Evolutionary conservation across 2,113 vertebrate species (phyloP).

Genomic region (Rhinopomastus cyanomelas): DNA sequence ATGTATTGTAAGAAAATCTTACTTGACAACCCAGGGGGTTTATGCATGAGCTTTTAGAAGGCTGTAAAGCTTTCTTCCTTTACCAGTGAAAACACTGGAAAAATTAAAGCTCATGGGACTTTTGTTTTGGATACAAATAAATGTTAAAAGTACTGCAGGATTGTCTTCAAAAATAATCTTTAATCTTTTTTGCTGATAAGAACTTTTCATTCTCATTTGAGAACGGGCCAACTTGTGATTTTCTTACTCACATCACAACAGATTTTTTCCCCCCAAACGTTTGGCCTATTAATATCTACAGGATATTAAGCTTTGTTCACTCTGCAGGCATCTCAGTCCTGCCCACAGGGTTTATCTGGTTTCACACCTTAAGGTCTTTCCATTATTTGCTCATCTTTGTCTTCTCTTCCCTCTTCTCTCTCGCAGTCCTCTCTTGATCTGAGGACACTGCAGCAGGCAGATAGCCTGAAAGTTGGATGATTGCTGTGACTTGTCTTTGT

Average conservation of each 20-base stretch:
- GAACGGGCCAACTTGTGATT: constrained; percentile 1
- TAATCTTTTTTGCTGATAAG: constrained; percentile 25
- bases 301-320: neutral
- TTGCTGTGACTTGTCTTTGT: neutral
- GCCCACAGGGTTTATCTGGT: neutral
- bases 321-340: neutral
- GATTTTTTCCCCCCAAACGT: neutral
- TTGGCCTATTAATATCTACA: neutral
- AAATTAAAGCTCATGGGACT: neutral
- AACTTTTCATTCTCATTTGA: constrained; percentile 16
- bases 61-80: constrained; percentile 25
- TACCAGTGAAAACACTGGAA: constrained; percentile 24
- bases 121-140: constrained; percentile 50
- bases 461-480: neutral
- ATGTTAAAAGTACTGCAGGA: constrained; percentile 3
- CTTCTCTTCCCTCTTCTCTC: neutral
- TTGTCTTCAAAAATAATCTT: neutral
- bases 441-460: neutral
- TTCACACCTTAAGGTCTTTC: neutral
- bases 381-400: neutral
- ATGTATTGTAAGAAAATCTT: constrained; percentile 28
- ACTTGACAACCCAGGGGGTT: constrained; percentile 13
- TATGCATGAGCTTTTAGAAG: constrained; percentile 11
- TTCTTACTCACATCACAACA: neutral
- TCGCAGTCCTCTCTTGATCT: too few relatives aligned